Conservation (phyloP, 2,113 vertebrate species). For the Phalacrocorax brasilianus region DNA sequence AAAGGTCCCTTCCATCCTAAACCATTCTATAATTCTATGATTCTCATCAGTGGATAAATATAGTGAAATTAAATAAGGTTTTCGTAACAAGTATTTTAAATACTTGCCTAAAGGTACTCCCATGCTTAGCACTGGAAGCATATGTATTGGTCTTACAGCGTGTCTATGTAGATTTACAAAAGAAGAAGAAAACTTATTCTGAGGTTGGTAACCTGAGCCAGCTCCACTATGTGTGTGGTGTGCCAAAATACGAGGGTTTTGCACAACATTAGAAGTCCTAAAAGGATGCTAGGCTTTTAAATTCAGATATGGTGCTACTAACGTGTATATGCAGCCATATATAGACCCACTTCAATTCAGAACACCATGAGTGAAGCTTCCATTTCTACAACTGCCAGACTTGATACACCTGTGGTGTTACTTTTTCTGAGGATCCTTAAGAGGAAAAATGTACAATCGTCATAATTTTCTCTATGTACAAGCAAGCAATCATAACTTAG, state of each 20-base stretch:
- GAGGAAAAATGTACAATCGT: neutral
- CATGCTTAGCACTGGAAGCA: neutral
- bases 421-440: neutral
- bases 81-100: neutral
- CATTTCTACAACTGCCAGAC: neutral
- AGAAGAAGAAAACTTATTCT: neutral
- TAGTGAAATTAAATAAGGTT: neutral
- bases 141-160: neutral
- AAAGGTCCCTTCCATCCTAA: too few relatives aligned
- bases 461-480: neutral
- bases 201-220: neutral
- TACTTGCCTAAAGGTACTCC: neutral
- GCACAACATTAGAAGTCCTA: neutral
- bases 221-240: neutral
- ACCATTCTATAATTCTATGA: too few relatives aligned
- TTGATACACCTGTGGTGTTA: neutral
- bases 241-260: neutral
- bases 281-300: neutral
- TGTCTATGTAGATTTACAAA: neutral
- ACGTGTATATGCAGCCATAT: too few relatives aligned
- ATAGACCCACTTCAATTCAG: neutral
- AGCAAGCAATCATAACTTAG: neutral
- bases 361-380: neutral
- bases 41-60: neutral
- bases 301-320: neutral